Evolutionary conservation across 2,888 invertebrate species (phyloP).

Genomic region (Campoletis raptor): DNA sequence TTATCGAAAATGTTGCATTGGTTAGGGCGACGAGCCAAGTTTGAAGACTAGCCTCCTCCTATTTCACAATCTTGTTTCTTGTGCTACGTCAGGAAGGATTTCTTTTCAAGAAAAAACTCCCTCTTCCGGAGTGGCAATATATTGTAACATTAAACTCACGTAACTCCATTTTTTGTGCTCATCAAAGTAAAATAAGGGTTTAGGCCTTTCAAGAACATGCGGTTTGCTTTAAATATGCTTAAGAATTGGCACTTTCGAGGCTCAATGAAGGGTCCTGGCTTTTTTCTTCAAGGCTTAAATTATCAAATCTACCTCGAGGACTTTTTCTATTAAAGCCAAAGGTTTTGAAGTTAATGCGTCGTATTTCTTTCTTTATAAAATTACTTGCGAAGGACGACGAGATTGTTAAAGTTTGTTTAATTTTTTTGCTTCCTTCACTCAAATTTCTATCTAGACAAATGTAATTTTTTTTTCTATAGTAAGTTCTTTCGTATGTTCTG

Average conservation of each 20-base stretch:
- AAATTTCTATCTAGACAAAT: neutral
- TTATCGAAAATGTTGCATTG: conserved; percentile 21
- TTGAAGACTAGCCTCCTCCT: neutral
- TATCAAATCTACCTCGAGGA: neutral
- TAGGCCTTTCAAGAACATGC: neutral
- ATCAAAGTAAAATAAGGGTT: neutral
- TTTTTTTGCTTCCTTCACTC: neutral
- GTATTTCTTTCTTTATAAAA: neutral
- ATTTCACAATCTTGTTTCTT: conserved; percentile 6
- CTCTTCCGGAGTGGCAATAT: conserved; percentile 11
- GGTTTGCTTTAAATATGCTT: neutral
- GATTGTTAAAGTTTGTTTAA: neutral
- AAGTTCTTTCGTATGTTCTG: too few species aligned
- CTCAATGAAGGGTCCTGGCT: neutral
- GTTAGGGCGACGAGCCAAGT: conserved; percentile 26
- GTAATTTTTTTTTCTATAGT: neutral
- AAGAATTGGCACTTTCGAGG: neutral
- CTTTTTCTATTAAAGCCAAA: neutral
- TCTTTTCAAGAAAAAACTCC: conserved; percentile 1
- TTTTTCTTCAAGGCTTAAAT: neutral
- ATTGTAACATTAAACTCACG: neutral
- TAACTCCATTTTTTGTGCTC: neutral
- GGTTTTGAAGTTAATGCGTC: neutral
- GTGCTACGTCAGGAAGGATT: conserved; percentile 3
- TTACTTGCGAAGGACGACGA: neutral